Evolutionary conservation across 2,797 vertebrate genomes (phyloP).

Genomic region (Aldrovandia affinis): DNA sequence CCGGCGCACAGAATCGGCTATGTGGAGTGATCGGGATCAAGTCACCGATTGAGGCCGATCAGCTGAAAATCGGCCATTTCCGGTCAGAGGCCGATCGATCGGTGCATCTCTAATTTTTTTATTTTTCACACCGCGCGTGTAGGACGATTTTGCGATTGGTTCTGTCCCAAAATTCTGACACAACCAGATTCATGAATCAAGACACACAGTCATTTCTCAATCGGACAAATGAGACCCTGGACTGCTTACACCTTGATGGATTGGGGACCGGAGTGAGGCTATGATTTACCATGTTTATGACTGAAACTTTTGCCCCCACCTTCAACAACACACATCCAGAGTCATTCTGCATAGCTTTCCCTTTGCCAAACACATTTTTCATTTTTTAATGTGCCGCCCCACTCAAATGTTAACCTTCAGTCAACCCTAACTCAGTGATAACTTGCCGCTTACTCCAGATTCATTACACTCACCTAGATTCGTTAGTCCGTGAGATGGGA

Average conservation of each 20-base stretch:
- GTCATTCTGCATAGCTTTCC: neutral
- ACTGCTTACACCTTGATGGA: neutral
- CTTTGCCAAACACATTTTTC: neutral
- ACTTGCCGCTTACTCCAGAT: neutral
- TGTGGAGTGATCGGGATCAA: too few species aligned
- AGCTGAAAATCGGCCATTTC: too few species aligned
- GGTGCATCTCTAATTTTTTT: too few species aligned
- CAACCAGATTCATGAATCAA: neutral
- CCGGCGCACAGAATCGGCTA: too few species aligned
- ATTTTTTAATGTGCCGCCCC: neutral
- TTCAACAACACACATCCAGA: neutral
- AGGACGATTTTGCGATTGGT: neutral
- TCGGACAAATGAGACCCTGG: neutral
- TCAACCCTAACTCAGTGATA: neutral
- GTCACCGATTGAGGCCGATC: too few species aligned
- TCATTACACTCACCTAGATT: neutral
- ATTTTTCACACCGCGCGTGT: neutral
- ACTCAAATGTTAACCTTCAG: conserved; percentile 6
- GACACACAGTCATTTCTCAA: neutral
- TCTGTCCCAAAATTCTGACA: neutral
- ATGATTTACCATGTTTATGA: neutral
- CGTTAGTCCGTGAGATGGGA: neutral
- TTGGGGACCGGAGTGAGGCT: neutral
- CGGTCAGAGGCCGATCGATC: too few species aligned
- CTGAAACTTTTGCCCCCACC: neutral